Evolutionary conservation across 2,113 vertebrate species (phyloP).

Genomic region (Ophiodon elongatus): DNA sequence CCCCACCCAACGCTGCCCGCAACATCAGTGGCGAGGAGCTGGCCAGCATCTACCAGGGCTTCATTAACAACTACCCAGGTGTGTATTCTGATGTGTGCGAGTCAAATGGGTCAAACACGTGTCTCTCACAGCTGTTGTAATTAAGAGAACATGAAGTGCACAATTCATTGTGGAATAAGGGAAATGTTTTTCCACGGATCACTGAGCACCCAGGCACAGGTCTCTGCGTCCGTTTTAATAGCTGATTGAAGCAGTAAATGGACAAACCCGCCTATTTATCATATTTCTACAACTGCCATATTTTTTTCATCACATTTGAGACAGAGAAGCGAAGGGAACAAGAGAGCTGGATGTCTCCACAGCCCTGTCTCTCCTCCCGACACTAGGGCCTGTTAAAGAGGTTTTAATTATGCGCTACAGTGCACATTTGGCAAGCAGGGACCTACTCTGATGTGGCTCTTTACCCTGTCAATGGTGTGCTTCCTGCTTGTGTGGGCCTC

Average conservation of each 20-base stretch:
- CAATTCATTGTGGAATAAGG: background rate
- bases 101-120: background rate
- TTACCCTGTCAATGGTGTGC: conserved; percentile 52
- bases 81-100: conserved; percentile 24
- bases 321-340: conserved; percentile 6
- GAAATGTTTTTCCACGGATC: background rate
- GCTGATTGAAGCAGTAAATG: background rate
- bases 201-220: background rate
- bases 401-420: conserved; percentile 69
- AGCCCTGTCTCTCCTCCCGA: conserved; percentile 7
- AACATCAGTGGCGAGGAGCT: conserved; percentile 92
- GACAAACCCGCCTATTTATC: background rate
- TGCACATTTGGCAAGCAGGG: conserved; percentile 57
- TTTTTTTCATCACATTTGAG: conserved; percentile 21
- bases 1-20: conserved; percentile 89
- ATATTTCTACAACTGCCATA: background rate
- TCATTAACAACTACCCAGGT: conserved; percentile 95
- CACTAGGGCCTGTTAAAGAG: conserved; percentile 55
- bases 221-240: background rate
- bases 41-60: conserved; percentile 92
- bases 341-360: conserved; percentile 20
- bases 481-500: conserved; percentile 38
- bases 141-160: background rate
- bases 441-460: conserved; percentile 48
- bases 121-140: background rate